phyloP scores from a whole-genome alignment of 2,113 vertebrate genomes.

The Micromys minutus region DNA sequence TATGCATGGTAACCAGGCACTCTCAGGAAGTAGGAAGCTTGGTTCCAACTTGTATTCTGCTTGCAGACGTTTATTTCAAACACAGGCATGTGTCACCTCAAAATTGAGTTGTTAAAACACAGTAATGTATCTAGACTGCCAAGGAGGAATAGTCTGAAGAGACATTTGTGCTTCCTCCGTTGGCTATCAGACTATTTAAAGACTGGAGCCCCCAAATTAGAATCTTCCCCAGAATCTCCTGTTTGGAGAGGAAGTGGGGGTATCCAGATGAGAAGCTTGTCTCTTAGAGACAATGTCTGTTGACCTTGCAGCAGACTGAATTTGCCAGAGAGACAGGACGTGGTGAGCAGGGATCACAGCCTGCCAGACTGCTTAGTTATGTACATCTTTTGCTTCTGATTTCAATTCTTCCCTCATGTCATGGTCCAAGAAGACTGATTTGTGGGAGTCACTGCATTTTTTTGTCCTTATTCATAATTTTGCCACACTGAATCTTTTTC shows the following conservation, averaged over 20 bases:
- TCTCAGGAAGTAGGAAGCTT: not conserved
- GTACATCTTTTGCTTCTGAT: not conserved
- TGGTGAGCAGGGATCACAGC: not conserved
- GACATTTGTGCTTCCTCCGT: not conserved
- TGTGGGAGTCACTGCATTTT: not conserved
- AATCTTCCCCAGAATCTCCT: not conserved
- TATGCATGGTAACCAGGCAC: not conserved
- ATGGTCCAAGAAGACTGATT: not conserved
- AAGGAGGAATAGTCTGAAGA: not conserved
- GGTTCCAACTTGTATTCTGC: not conserved
- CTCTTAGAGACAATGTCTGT: not conserved
- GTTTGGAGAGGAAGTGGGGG: not conserved
- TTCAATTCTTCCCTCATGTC: not conserved
- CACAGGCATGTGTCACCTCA: not conserved
- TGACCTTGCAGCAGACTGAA: not conserved
- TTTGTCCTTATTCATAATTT: not conserved
- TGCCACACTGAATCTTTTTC: not conserved
- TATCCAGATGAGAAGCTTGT: not conserved
- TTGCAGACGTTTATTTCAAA: not conserved
- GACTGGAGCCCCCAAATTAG: not conserved
- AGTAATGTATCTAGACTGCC: not conserved
- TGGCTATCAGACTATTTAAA: not conserved
- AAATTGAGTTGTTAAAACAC: not conserved
- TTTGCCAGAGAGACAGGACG: not conserved
- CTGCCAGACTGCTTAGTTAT: not conserved